These are phyloP conservation scores for Bothrops alternatus DNA, from an alignment of 2,797 vertebrate species.

Conservation along the genomic window DNA sequence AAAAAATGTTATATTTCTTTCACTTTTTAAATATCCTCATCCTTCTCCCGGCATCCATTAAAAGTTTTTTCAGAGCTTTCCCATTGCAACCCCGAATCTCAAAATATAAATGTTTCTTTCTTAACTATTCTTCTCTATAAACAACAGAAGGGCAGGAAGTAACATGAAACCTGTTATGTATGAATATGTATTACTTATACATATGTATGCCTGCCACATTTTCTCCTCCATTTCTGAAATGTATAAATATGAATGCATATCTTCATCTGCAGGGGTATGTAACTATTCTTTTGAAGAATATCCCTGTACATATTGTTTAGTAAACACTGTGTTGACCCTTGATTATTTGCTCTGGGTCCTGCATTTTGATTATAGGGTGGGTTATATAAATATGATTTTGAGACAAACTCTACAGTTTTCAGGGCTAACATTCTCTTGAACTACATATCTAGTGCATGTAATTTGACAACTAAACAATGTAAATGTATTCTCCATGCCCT, in stretches of 20 bases:
- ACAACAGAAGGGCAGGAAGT: not conserved
- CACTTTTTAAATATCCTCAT: not conserved
- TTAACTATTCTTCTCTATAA: not conserved
- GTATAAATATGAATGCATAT: not conserved
- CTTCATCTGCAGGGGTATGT: not conserved
- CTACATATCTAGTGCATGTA: not conserved
- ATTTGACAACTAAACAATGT: not conserved
- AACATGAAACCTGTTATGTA: not conserved
- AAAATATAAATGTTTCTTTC: not conserved
- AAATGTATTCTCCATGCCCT: not conserved
- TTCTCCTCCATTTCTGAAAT: not conserved
- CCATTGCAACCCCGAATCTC: not conserved
- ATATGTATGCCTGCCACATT: not conserved
- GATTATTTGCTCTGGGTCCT: not conserved
- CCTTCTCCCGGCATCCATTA: not conserved
- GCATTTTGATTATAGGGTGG: not conserved
- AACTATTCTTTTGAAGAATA: not conserved
- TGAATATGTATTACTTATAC: not conserved
- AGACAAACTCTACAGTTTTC: not conserved
- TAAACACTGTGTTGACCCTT: not conserved
- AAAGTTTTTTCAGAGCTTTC: not conserved
- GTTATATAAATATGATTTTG: not conserved
- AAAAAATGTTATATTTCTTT: not conserved
- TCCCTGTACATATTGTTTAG: not conserved
- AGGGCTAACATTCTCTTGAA: not conserved